Percentiles rank a stretch among this genome's conserved stretches.
phyloP scores from a whole-genome alignment of 2,797 vertebrate species.

The Mycteria americana region DNA sequence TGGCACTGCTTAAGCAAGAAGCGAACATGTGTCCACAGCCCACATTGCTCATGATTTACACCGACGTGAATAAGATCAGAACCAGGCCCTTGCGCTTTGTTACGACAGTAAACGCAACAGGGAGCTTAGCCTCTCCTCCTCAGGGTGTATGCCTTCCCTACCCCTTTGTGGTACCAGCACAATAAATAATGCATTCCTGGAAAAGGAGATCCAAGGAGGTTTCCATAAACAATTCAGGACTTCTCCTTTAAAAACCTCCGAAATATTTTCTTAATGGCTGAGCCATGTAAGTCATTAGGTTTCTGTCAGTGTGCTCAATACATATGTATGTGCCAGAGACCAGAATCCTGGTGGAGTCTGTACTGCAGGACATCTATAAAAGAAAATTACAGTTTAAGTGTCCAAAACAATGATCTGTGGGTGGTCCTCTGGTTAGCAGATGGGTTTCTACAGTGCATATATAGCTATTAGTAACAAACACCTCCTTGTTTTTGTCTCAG shows the following conservation, averaged over 20 bases:
- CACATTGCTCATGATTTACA: not conserved
- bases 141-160: not conserved
- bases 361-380: constrained; percentile 61
- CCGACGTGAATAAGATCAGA: not conserved
- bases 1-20: not conserved
- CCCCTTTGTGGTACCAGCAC: constrained; percentile 25
- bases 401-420: constrained; percentile 68
- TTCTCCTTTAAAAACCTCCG: constrained; percentile 55
- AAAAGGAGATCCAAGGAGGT: constrained; percentile 42
- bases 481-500: constrained; percentile 19
- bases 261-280: constrained; percentile 36
- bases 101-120: not conserved
- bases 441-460: constrained; percentile 38
- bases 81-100: not conserved
- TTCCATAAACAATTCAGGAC: constrained; percentile 43
- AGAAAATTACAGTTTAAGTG: constrained; percentile 51
- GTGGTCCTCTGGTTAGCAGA: constrained; percentile 60
- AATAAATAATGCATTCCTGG: constrained; percentile 50
- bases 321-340: constrained; percentile 59
- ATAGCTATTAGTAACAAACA: constrained; percentile 34
- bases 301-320: constrained; percentile 60
- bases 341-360: constrained; percentile 61
- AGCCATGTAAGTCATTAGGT: constrained; percentile 55
- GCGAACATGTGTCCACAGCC: not conserved
- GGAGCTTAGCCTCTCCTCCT: constrained; percentile 15